Conservation (phyloP, 2,113 vertebrate genomes). For the Sorex araneus region DNA sequence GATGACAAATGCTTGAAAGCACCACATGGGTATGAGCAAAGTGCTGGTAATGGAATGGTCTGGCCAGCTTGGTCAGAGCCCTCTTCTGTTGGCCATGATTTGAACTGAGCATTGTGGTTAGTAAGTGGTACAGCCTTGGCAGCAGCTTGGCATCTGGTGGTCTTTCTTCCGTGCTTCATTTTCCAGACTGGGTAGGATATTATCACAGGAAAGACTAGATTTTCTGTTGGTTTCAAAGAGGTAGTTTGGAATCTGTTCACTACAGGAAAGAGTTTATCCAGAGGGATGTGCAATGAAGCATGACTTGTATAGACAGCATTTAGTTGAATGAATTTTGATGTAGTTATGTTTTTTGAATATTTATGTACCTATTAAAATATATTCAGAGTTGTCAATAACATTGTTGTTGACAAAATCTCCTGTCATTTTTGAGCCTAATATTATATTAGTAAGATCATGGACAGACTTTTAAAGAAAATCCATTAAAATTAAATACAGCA, state of each 20-base stretch:
- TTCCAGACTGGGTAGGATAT: neutral
- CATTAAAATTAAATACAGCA: neutral
- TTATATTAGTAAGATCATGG: slow-evolving; percentile 46
- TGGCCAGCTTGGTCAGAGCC: neutral
- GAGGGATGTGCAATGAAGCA: slow-evolving; percentile 35
- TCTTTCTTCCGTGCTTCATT: neutral
- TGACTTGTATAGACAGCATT: slow-evolving; percentile 48
- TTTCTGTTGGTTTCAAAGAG: slow-evolving; percentile 7
- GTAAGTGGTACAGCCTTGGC: neutral
- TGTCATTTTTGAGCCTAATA: neutral
- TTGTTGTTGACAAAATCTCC: neutral
- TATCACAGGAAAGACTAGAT: neutral
- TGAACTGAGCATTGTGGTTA: neutral
- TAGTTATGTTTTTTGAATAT: neutral
- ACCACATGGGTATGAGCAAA: neutral
- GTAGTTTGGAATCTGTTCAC: neutral
- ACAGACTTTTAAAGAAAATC: neutral
- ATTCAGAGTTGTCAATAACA: slow-evolving; percentile 21
- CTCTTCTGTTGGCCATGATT: neutral
- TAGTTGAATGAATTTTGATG: slow-evolving; percentile 40
- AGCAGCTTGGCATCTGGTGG: too few relatives aligned
- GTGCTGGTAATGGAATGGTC: neutral
- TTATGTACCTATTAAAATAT: slow-evolving; percentile 1
- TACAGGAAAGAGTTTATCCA: slow-evolving; percentile 7
- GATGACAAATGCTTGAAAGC: neutral